Evolutionary conservation across 2,113 vertebrate genomes (phyloP), one percentile per base, ranked within the genome.

Genomic region (Paradoxurus hermaphroditus): DNA sequence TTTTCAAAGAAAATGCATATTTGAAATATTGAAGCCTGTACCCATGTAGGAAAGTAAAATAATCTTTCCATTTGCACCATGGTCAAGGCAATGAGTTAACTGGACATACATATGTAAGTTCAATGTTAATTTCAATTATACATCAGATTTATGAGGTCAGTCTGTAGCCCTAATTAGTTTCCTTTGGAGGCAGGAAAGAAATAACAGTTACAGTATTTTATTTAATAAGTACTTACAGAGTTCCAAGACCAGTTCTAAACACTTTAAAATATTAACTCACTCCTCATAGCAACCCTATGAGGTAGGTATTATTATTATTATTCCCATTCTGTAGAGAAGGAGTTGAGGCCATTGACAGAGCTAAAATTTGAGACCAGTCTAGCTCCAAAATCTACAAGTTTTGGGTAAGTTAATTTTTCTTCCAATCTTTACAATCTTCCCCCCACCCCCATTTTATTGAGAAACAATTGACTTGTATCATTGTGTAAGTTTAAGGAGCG

Each of bases 151-250:
- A 41, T 79, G 49, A 94, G 41, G 23, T 84, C 34, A 31, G 94
- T 87, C 94, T 75, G 44, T 86, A 94, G 25, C 82, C 12, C 18
- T 97, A 88, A 85, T 23, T 73, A 77, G 63, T 86, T 92, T n/a
- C n/a, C 18, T 70, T 93, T 67, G 67, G 51, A 94, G 31, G 63
- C 25, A 89, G 84, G 46, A 96, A 95, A 92, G 27, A 92, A 91
- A 46, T 31, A 85, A 62, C 59, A 23, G 27, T 77, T 81, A 53
- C 0, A 49, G 21, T 90, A 72, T 95, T 94, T 94, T 94, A 77
- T 56, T 92, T 72, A 91, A 73, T 1, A 65, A 86, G 14, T 44
- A 82, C 12, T 36, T 49, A 3, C 1, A 73, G 39, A 78, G 27
- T 62, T 23, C 46, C 7, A 93, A 39, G 41, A 27, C 25, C 36